Evolutionary conservation across 1,140 invertebrate species (phyloP).

Genomic region (Drosophila kohkoa): DNA sequence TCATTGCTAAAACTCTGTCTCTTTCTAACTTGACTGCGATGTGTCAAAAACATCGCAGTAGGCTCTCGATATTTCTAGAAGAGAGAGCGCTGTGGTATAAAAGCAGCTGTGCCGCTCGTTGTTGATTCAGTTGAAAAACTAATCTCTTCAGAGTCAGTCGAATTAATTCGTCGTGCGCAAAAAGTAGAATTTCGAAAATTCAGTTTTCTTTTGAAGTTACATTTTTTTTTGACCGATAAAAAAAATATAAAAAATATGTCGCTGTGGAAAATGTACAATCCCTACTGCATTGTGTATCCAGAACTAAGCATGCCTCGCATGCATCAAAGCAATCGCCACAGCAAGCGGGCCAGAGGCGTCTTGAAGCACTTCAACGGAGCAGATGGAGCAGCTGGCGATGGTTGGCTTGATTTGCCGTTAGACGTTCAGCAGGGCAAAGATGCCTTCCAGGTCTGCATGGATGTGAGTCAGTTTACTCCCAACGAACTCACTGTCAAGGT

Average conservation of each 20-base stretch:
- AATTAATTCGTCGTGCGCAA: conserved; percentile 11
- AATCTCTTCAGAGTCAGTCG: not conserved
- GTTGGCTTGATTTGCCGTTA: not conserved
- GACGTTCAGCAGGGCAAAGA: conserved; percentile 85
- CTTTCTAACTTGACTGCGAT: not conserved
- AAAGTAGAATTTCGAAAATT: not conserved
- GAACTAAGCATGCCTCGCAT: not conserved
- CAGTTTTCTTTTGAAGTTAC: not conserved
- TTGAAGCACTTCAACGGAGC: no score
- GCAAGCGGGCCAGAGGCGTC: no score
- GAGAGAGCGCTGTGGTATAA: conserved; percentile 21
- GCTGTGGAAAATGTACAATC: not conserved
- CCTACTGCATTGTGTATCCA: not conserved
- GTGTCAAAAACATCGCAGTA: conserved; percentile 3
- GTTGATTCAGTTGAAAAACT: conserved; percentile 19
- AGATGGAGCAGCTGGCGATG: conserved; percentile 42
- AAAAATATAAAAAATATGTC: not conserved
- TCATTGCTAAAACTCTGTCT: not conserved
- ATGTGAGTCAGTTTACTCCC: conserved; percentile 94
- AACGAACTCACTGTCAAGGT: conserved; percentile 94
- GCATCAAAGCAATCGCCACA: not conserved
- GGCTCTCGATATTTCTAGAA: conserved; percentile 23
- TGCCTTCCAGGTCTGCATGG: conserved; percentile 89
- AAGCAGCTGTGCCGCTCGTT: not conserved
- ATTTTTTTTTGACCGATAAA: not conserved